Base-by-base conservation (phyloP, 2,113 vertebrate species). In the Emberiza fucata region DNA sequence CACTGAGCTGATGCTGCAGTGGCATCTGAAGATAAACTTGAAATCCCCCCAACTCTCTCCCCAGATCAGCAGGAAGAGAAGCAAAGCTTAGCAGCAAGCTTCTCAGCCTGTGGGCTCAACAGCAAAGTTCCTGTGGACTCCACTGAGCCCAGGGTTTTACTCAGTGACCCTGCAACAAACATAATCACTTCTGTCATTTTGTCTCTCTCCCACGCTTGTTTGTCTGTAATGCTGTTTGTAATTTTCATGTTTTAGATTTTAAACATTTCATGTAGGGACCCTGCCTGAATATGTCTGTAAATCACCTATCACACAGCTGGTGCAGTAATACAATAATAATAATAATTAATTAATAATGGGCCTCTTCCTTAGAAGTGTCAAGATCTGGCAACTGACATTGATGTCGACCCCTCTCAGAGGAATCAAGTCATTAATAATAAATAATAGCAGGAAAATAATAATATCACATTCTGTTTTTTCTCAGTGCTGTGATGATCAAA, bases 311-410 rank as follows among this genome's bases (percentile, higher is more conserved):
- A 96, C 80, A 93, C 73, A 95, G 76, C 51, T 85, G 51, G 65
- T 81, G 80, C 77, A 88, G 78, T 91, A 93, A 94, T 93, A 93
- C 82, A 96, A 95, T 90, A 95, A 96, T 94, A 95, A 95, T 95
- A 96, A 96, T 94, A 89, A 96, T 97, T 96, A 96, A 97, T 96
- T 96, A 97, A 96, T 95, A 95, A 97, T 96, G 51, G 95, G 64
- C 66, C 37, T 85, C 19, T 82, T 94, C 73, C 81, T 97, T 95
- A 96, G 95, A 97, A 95, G 83, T 95, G 93, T 81, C 21, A 5
- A 90, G 87, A 93, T 75, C 79, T 76, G 69, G 91, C 73, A 96
- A 86, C 91, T 92, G 88, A 92, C 94, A 95, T 83, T 96, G 94
- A 94, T 96, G 91, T 95, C 92, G 94, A 86, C 83, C 92, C 47